Evolutionary conservation across 2,888 invertebrate genomes (phyloP).

Genomic region (Pachydiplax longipennis): DNA sequence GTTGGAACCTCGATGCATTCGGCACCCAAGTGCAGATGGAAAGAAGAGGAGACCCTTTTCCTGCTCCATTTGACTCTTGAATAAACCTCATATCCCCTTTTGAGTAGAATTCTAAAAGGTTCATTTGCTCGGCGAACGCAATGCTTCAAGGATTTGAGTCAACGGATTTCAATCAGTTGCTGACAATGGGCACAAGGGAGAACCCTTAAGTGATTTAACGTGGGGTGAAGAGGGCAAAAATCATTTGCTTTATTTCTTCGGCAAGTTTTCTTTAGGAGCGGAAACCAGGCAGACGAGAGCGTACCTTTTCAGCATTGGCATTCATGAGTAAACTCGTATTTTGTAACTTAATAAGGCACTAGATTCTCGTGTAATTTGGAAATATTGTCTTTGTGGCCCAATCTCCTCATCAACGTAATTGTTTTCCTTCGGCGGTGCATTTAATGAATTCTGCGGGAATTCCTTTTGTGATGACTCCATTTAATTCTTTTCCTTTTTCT

Average conservation of each 20-base stretch:
- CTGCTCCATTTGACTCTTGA: background rate
- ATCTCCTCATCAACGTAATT: too few species aligned
- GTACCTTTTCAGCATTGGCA: background rate
- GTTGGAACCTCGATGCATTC: too few species aligned
- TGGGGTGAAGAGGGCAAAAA: background rate
- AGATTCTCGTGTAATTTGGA: background rate
- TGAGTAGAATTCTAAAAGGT: background rate
- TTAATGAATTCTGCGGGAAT: too few species aligned
- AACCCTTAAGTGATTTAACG: background rate
- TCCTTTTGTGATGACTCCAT: too few species aligned
- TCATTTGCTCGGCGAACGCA: conserved; percentile 3
- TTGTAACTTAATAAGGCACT: background rate
- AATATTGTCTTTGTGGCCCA: too few species aligned
- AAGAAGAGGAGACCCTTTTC: background rate
- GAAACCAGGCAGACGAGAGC: background rate
- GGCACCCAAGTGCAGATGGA: background rate
- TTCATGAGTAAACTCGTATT: background rate
- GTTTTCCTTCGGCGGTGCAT: too few species aligned
- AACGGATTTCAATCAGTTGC: conserved; percentile 11
- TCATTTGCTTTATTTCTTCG: background rate
- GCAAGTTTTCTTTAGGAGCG: background rate
- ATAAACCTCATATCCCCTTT: background rate
- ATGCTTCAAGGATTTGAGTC: conserved; percentile 10
- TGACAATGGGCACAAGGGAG: conserved; percentile 17
- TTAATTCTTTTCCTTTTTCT: too few species aligned